Base-by-base conservation (phyloP, 53 echinoderm and acorn worm genomes). In the Astropecten irregularis region DNA sequence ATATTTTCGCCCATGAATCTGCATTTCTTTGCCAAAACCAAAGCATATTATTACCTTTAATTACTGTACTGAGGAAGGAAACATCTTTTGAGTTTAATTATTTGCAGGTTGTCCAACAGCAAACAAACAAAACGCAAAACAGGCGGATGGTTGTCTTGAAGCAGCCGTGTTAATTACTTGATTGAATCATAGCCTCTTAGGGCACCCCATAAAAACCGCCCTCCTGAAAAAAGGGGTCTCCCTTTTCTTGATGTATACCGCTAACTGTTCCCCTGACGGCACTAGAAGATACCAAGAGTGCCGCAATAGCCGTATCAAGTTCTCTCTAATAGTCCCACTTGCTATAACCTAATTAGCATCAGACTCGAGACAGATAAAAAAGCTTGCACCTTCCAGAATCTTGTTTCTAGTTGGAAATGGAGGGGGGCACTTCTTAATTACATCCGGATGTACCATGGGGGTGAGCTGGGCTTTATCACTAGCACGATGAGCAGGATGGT, bases 331-430 rank as follows among this genome's bases (percentile, higher is more conserved):
- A 56, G 74, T 19, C 42, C 26, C 39, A 28, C 55, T 9, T 36
- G 33, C 74, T 74, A n/a, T n/a, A 74, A 74, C 74, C 27, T 74
- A 74, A 57, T 74, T 74, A 74, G 40, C 56, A 40, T 26, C 40
- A 9, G 22, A 39, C 40, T n/a, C 27, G 39, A 3, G 38, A 5
- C 37, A 57, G 74, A 58, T 55, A 74, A 57, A 39, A 10, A n/a
- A n/a, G 38, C 56, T 40, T 18, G 64, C 64, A 64, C 18, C 74
- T 55, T 74, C 36, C 9, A 57, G n/a, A n/a, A n/a, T 28, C 51
- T 40, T 74, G 55, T 74, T 74, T 74, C 23, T 26, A 39, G 55
- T 25, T n/a, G n/a, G n/a, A n/a, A n/a, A n/a, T n/a, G n/a, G 19
- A 56, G 16, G 21, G 55, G 18, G 73, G 35, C 32, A 21, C 35